phyloP scores from a whole-genome alignment of 2,888 invertebrate genomes.

The Ormyrus pomaceus region DNA sequence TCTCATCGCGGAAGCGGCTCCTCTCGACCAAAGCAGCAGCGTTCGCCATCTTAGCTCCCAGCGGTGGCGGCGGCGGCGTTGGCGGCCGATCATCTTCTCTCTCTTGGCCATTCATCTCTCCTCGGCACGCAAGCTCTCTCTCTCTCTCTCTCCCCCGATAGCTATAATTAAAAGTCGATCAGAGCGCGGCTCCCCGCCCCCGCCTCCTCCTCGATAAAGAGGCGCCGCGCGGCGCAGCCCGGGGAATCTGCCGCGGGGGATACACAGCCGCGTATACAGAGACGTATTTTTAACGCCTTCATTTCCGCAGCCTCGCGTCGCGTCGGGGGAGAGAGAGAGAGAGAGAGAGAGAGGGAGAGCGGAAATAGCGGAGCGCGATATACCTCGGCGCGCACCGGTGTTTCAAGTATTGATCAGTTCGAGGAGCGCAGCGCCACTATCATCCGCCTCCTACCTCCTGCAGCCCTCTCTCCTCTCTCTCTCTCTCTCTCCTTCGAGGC shows the following conservation, averaged over 20 bases:
- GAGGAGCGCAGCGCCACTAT: slow-evolving; percentile 67
- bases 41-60: slow-evolving; percentile 30
- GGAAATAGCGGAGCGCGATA: slow-evolving; percentile 58
- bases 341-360: slow-evolving; percentile 56
- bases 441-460: slow-evolving; percentile 43
- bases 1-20: too few relatives aligned
- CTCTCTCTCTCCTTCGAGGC: slow-evolving; percentile 1
- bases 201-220: slow-evolving; percentile 53
- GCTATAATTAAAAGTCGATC: slow-evolving; percentile 73
- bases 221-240: too few relatives aligned
- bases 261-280: background rate
- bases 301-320: slow-evolving; percentile 48
- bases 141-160: slow-evolving; percentile 7
- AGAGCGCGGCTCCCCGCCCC: slow-evolving; percentile 53
- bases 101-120: slow-evolving; percentile 28
- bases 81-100: slow-evolving; percentile 52
- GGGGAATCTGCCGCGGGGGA: slow-evolving; percentile 11
- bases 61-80: too few relatives aligned
- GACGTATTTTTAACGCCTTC: slow-evolving; percentile 55
- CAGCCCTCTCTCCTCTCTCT: slow-evolving; percentile 22
- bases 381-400: slow-evolving; percentile 63
- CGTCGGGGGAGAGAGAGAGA: slow-evolving; percentile 40
- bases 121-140: too few relatives aligned
- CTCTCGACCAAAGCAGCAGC: too few relatives aligned
- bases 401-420: slow-evolving; percentile 76